phyloP scores from a whole-genome alignment of 2,888 invertebrate species.

The Limnephilus lunatus region DNA sequence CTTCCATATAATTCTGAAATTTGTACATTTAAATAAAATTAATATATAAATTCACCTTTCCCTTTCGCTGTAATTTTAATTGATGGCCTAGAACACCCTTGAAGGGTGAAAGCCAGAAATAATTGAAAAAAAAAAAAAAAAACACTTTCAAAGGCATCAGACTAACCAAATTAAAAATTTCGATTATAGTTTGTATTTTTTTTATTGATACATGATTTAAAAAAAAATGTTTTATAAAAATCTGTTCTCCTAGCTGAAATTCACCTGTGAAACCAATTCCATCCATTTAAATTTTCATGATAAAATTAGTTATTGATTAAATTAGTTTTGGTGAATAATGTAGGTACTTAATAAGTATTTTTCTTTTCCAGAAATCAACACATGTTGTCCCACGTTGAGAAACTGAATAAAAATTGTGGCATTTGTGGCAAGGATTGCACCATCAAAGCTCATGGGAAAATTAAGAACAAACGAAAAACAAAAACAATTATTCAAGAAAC shows the following conservation, averaged over 20 bases:
- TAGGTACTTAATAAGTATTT: not conserved
- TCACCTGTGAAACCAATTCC: not conserved
- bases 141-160: not conserved
- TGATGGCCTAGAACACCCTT: too few species aligned
- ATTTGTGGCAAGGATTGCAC: conserved; percentile 42
- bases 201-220: not conserved
- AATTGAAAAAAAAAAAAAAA: too few species aligned
- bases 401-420: conserved; percentile 27
- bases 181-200: not conserved
- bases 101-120: too few species aligned
- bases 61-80: too few species aligned
- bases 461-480: not conserved
- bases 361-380: conserved; percentile 60
- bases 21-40: too few species aligned
- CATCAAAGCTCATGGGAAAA: conserved; percentile 36
- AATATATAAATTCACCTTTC: too few species aligned
- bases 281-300: too few species aligned
- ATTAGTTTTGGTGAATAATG: not conserved
- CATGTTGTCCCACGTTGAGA: conserved; percentile 55
- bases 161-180: not conserved
- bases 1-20: too few species aligned
- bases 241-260: too few species aligned
- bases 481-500: not conserved
- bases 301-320: too few species aligned
- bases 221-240: too few species aligned